phyloP scores from a whole-genome alignment of 1,140 invertebrate species.

The Leguminivora glycinivorella region DNA sequence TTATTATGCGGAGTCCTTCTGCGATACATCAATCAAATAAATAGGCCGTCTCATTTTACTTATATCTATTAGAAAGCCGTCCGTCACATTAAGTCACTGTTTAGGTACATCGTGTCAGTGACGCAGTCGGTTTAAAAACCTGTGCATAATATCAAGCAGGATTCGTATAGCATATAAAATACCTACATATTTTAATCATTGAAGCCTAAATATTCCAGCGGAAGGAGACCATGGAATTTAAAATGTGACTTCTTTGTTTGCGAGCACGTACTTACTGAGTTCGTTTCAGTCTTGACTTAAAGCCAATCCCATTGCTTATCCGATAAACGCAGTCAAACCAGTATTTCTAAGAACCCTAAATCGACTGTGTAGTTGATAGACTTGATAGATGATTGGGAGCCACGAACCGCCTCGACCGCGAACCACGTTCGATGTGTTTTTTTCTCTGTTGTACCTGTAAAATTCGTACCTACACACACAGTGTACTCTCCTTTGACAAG shows the following conservation, averaged over 20 bases:
- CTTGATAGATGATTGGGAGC: too few species aligned
- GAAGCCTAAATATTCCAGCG: background rate
- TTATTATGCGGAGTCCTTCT: background rate
- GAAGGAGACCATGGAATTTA: background rate
- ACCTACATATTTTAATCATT: background rate
- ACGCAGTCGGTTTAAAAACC: too few species aligned
- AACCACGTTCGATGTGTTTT: too few species aligned
- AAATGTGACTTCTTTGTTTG: conserved; percentile 8
- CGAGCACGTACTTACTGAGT: conserved; percentile 8
- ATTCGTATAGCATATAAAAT: background rate
- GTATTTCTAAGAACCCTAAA: background rate
- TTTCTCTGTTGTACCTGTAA: too few species aligned
- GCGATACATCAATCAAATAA: too few species aligned
- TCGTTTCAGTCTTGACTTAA: background rate
- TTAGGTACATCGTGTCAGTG: too few species aligned
- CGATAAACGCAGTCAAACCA: background rate
- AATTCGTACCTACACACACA: too few species aligned
- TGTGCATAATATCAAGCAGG: background rate
- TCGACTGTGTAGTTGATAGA: background rate
- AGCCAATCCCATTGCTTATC: background rate
- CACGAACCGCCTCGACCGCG: too few species aligned
- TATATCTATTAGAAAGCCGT: too few species aligned
- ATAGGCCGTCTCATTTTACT: too few species aligned
- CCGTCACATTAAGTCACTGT: too few species aligned
- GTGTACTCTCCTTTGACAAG: too few species aligned